Evolutionary conservation across 2,797 vertebrate species (phyloP).

Genomic region (Rhinatrema bivittatum): DNA sequence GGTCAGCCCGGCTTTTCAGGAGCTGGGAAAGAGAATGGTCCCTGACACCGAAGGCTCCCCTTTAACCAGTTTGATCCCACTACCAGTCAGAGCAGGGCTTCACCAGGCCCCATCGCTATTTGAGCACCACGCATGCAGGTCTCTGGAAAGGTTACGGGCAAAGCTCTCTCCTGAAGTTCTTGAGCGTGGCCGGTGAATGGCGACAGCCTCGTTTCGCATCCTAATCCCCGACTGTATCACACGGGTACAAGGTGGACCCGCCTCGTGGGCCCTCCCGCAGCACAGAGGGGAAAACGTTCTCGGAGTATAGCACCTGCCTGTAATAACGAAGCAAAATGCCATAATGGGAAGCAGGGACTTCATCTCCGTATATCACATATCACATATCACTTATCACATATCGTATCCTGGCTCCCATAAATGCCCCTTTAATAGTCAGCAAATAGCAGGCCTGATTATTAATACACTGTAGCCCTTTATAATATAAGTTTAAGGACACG

Average conservation of each 20-base stretch:
- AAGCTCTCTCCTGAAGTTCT: neutral
- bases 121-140: neutral
- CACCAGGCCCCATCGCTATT: too few species aligned
- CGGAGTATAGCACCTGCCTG: conserved; percentile 37
- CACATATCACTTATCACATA: too few species aligned
- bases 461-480: too few species aligned
- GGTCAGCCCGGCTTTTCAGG: conserved; percentile 44
- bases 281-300: conserved; percentile 21
- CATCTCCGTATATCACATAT: too few species aligned
- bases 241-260: conserved; percentile 25
- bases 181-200: neutral
- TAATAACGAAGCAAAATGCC: conserved; percentile 35
- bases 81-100: conserved; percentile 14
- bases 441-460: too few species aligned
- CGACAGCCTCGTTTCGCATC: conserved; percentile 3
- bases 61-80: conserved; percentile 29
- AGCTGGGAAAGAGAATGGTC: conserved; percentile 38
- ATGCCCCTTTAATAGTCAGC: too few species aligned
- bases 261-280: conserved; percentile 42
- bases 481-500: too few species aligned
- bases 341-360: too few species aligned
- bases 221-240: conserved; percentile 21
- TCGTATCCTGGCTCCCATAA: too few species aligned
- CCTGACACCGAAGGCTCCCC: conserved; percentile 36
- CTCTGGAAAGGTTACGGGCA: neutral